Conservation (phyloP, 2,797 vertebrate genomes). For the Tenualosa thibaudeaui region DNA sequence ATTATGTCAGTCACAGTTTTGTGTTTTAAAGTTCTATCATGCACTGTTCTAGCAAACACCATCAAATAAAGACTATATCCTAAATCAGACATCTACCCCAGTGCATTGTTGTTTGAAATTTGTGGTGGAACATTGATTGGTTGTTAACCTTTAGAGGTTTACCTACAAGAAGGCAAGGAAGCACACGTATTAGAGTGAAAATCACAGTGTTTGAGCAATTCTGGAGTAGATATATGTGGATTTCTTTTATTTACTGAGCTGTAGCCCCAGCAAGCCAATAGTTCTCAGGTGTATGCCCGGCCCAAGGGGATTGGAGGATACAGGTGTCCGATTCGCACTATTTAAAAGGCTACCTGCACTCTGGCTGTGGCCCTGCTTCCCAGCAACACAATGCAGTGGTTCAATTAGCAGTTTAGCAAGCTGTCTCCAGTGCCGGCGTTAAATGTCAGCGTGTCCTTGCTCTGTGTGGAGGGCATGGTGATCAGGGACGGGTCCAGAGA, state of each 20-base stretch:
- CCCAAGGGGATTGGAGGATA: neutral
- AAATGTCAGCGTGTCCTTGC: constrained; percentile 47
- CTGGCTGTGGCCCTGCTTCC: neutral
- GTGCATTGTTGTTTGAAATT: neutral
- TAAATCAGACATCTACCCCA: neutral
- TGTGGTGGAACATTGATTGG: neutral
- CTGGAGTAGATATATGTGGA: neutral
- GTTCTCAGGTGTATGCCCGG: neutral
- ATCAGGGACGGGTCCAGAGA: constrained; percentile 42
- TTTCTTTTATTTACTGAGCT: neutral
- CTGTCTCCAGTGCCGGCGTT: constrained; percentile 38
- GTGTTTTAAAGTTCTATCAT: neutral
- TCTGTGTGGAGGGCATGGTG: constrained; percentile 31
- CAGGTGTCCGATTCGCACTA: constrained; percentile 50
- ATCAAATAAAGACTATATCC: neutral
- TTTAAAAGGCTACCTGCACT: constrained; percentile 11
- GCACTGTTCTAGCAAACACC: neutral
- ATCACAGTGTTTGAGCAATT: neutral
- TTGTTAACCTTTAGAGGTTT: neutral
- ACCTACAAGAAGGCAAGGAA: too few species aligned
- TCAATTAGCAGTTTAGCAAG: constrained; percentile 56
- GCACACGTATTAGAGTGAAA: neutral
- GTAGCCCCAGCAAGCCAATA: neutral
- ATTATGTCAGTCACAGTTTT: neutral
- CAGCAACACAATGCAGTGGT: constrained; percentile 40